A percentile compares a stretch with the other conserved stretches of the same genome.
phyloP scores from a whole-genome alignment of 2,113 vertebrate genomes.

The Ibidorhyncha struthersii region DNA sequence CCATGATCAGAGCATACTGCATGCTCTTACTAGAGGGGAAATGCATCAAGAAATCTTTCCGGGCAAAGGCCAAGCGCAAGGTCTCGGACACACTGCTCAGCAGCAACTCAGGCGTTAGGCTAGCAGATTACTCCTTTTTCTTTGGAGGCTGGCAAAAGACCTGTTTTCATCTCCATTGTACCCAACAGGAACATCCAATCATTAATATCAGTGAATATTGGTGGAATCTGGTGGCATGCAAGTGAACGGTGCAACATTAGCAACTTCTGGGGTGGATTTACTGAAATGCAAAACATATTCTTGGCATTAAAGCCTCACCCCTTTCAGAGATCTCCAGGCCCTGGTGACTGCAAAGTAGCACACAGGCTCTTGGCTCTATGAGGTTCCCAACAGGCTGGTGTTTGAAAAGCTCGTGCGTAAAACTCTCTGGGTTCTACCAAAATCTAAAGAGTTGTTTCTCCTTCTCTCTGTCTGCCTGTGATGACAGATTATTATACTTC shows the following conservation, averaged over 20 bases:
- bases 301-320: not conserved
- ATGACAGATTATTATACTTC: slow-evolving; percentile 20
- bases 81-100: not conserved
- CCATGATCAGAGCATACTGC: not conserved
- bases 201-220: accelerated
- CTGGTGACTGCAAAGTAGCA: not conserved
- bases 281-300: not conserved
- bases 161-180: not conserved
- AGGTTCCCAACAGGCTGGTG: not conserved
- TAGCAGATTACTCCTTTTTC: not conserved
- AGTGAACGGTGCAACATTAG: not conserved
- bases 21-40: not conserved
- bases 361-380: not conserved
- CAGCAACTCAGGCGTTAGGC: not conserved
- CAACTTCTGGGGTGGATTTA: not conserved
- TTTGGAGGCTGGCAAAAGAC: not conserved
- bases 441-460: not conserved
- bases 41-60: not conserved
- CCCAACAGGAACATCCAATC: not conserved
- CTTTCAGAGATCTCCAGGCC: not conserved
- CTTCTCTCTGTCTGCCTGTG: slow-evolving; percentile 11
- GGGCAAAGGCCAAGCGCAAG: not conserved
- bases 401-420: not conserved
- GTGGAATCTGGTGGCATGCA: not conserved
- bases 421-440: not conserved